Base-by-base conservation (phyloP, 2,113 vertebrate species). In the Dipodomys ordii region DNA sequence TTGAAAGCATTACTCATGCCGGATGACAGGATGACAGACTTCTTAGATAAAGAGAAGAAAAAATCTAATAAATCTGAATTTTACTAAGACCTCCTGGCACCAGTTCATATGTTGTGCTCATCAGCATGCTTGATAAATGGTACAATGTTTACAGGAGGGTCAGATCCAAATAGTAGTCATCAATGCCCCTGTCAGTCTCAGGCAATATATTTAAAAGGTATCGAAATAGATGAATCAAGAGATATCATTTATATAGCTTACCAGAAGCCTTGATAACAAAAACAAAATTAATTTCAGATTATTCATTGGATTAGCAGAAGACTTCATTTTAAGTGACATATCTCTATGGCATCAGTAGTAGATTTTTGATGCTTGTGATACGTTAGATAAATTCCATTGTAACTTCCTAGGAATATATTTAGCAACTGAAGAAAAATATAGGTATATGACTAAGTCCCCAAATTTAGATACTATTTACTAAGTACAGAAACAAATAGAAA, bases 1-100 rank as follows among this genome's bases (percentile, higher is more conserved):
- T 97, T 97, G 96, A 97, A 98, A 96, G 81, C 91, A 96, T 97
- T 98, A 86, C 60, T 97, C 94, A 98, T 94, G 80, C 19, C 81
- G 44, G 18, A 91, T 95, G 95, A 94, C 96, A 97, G 81, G 27
- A 92, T 95, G 96, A 96, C 95, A 97, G 69, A 32, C 13, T 95
- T 90, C 90, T 92, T 68, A 93, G 89, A 96, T 92, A 95, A 87
- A 86, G 39, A 72, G 19, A 57, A 80, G 69, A 39, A 93, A 91
- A 92, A 79, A 32, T 39, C 76, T 86, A 95, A 93, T 93, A 92
- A 93, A 85, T 94, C 32, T 35, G 65, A 82, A 96, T 96, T 95
- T 85, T 84, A 65, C 73, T 86, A 90, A 94, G 89, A 91, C 27
- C 81, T 90, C 85, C 91, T 87, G 87, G 39, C 64, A 81, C 32